phyloP scores from a whole-genome alignment of 1,140 invertebrate species.

The Aethina tumida region DNA sequence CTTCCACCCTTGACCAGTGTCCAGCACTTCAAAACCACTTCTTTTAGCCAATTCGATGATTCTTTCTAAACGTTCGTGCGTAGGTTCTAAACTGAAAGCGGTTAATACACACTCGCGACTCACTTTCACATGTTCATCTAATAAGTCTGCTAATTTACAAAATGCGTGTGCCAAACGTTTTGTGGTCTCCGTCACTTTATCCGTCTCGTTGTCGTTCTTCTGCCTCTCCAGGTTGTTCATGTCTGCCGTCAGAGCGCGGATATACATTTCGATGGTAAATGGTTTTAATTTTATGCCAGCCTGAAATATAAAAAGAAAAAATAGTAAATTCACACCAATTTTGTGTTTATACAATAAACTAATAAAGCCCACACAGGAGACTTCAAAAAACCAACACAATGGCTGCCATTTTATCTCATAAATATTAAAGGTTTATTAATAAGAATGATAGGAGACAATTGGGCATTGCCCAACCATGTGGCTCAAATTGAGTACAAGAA shows the following conservation, averaged over 20 bases:
- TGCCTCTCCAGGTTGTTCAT: conserved; percentile 65
- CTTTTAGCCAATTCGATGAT: conserved; percentile 43
- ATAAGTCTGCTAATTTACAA: conserved; percentile 45
- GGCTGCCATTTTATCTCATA: too few species aligned
- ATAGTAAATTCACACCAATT: background rate
- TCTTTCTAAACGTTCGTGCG: conserved; percentile 38
- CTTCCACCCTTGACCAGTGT: conserved; percentile 32
- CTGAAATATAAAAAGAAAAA: conserved; percentile 37
- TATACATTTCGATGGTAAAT: conserved; percentile 61
- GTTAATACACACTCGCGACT: conserved; percentile 54
- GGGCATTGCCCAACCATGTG: too few species aligned
- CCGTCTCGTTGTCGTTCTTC: conserved; percentile 45
- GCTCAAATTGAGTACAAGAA: too few species aligned
- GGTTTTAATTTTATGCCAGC: conserved; percentile 50
- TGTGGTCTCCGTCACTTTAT: conserved; percentile 42
- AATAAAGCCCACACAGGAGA: too few species aligned
- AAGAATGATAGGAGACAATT: too few species aligned
- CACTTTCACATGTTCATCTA: conserved; percentile 44
- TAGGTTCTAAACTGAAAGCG: conserved; percentile 54
- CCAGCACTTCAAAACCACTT: conserved; percentile 39
- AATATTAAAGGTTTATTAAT: too few species aligned
- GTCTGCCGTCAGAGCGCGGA: conserved; percentile 60
- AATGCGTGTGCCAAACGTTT: conserved; percentile 46
- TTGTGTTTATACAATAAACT: conserved; percentile 1
- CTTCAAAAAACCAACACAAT: too few species aligned